Evolutionary conservation across 2,113 vertebrate genomes (phyloP).

Genomic region (Hyla sarda): DNA sequence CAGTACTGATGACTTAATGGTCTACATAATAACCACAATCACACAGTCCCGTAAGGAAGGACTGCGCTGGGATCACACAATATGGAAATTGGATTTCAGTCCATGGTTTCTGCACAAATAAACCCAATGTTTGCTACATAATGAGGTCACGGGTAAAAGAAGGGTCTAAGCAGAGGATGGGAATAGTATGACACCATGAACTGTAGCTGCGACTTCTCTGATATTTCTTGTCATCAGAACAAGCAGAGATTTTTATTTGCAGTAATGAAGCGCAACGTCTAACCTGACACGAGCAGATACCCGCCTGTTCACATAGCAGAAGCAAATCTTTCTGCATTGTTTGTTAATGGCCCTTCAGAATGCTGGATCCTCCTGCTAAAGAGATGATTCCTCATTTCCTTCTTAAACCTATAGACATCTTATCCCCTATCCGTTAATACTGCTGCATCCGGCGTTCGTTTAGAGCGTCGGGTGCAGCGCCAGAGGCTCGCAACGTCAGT

Average conservation of each 20-base stretch:
- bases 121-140: neutral
- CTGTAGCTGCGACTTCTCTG: neutral
- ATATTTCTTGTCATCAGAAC: conserved; percentile 13
- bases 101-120: neutral
- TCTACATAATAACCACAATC: neutral
- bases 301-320: neutral
- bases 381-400: neutral
- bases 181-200: neutral
- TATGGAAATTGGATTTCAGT: neutral
- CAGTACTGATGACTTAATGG: conserved; percentile 13
- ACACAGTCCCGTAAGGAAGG: neutral
- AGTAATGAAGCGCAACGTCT: neutral
- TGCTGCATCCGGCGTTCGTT: too few species aligned
- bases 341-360: neutral
- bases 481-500: too few species aligned
- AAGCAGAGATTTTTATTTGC: conserved; percentile 19
- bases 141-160: conserved; percentile 26
- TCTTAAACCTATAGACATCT: too few species aligned
- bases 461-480: too few species aligned
- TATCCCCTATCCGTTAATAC: too few species aligned
- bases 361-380: neutral
- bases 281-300: neutral
- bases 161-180: neutral
- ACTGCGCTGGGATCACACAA: neutral
- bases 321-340: neutral